Evolutionary conservation across 2,113 vertebrate species (phyloP), one percentile per base, ranked within the genome.

Genomic region (Psophia crepitans): DNA sequence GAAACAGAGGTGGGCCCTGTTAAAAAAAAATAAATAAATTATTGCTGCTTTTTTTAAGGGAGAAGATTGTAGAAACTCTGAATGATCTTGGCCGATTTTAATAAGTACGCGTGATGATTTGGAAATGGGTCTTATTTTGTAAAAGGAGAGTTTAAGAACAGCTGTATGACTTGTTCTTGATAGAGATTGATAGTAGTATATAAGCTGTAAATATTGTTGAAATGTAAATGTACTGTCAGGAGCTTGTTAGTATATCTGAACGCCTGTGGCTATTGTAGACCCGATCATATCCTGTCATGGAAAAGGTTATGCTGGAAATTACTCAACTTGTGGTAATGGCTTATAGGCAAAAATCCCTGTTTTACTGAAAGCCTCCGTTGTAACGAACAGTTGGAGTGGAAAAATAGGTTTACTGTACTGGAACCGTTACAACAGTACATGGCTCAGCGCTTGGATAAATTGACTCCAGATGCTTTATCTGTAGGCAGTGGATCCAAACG

Each of bases 361-460:
- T 89, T 57, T 91, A 48, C 69, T 89, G 92, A 93, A 89, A 96
- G 56, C 76, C n/a, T 86, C 53, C 84, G 23, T 79, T 96, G 14
- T 73, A 84, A 44, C 76, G 60, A 90, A 26, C 89, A 89, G 35
- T 64, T 88, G 53, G 92, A 93, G 53, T 87, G 77, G 80, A 94
- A 89, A 57, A 75, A 73, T 26, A 76, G 61, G 46, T 48, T 88
- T 87, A 68, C 48, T 89, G 84, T 84, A 43, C 71, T 87, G 94
- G 83, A 90, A 87, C 65, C 16, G 3, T 37, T 68, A 26, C n/a
- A 71, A 83, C 16, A 68, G 73, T 32, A 46, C 73, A 28, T 46
- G 83, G 90, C 90, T 95, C 51, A 77, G 86, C 1, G 1, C 92
- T 93, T 46, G 84, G 85, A 48, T 80, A 90, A 93, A 93, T 84